These are phyloP conservation scores for Crossocerus cetratus DNA, from an alignment of 2,888 invertebrate genomes.

Conservation along the genomic window DNA sequence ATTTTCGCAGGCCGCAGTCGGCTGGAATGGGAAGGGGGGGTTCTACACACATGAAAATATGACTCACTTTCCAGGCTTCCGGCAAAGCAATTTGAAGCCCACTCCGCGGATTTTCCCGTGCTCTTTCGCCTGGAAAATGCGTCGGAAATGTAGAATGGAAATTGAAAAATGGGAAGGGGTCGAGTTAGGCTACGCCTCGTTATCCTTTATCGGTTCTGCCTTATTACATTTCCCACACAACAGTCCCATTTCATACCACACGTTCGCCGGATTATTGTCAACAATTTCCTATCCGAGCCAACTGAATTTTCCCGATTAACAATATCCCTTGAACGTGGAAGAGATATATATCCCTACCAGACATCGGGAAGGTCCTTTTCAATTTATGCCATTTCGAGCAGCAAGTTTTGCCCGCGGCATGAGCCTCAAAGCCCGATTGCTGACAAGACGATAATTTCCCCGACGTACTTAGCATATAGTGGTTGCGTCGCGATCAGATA, in stretches of 20 bases:
- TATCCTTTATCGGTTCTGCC: conserved; percentile 55
- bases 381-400: too few species aligned
- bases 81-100: conserved; percentile 51
- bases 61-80: conserved; percentile 50
- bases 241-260: conserved; percentile 26
- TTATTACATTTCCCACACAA: conserved; percentile 46
- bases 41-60: conserved; percentile 37
- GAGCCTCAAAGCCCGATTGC: not conserved
- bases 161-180: conserved; percentile 59
- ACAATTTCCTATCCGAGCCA: not conserved
- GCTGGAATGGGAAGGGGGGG: conserved; percentile 17
- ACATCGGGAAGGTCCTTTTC: too few species aligned
- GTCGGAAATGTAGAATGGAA: conserved; percentile 52
- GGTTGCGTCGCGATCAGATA: not conserved
- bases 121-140: conserved; percentile 51
- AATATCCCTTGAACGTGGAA: too few species aligned
- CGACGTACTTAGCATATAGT: not conserved
- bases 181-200: conserved; percentile 48
- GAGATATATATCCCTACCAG: too few species aligned
- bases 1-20: conserved; percentile 23
- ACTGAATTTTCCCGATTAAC: not conserved
- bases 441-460: not conserved
- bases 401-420: too few species aligned
- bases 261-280: conserved; percentile 29
- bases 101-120: conserved; percentile 54